A percentile compares a stretch with the other conserved stretches of the same genome.
phyloP scores from a whole-genome alignment of 2,888 invertebrate species.

The Eulithis testata region DNA sequence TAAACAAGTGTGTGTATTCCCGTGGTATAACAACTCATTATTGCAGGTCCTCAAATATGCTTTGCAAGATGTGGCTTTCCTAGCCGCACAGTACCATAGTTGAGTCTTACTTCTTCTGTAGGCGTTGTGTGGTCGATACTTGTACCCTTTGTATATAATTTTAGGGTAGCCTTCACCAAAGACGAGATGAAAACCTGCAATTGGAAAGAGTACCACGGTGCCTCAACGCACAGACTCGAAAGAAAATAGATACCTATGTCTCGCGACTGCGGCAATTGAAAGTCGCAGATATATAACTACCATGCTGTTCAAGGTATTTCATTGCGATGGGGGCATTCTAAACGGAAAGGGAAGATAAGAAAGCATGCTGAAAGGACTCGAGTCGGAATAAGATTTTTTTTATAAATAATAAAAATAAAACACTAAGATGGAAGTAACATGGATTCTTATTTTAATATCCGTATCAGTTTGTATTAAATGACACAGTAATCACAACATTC shows the following conservation, averaged over 20 bases:
- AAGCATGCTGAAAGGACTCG: too few species aligned
- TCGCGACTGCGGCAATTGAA: too few species aligned
- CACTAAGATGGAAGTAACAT: slow-evolving; percentile 18
- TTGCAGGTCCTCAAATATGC: slow-evolving; percentile 17
- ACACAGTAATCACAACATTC: slow-evolving; percentile 20
- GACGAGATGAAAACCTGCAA: slow-evolving; percentile 18
- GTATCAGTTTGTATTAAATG: slow-evolving; percentile 13
- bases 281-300: too few species aligned
- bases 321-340: too few species aligned
- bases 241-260: too few species aligned
- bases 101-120: slow-evolving; percentile 54
- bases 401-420: slow-evolving; percentile 7
- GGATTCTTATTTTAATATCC: slow-evolving; percentile 13
- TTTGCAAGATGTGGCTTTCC: slow-evolving; percentile 23
- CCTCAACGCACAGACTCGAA: too few species aligned
- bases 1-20: slow-evolving; percentile 14
- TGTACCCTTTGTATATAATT: slow-evolving; percentile 54
- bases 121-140: slow-evolving; percentile 62
- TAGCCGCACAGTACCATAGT: slow-evolving; percentile 61
- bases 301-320: too few species aligned
- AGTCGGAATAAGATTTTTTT: too few species aligned
- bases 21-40: slow-evolving; percentile 1
- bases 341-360: too few species aligned
- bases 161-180: slow-evolving; percentile 53
- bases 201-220: neutral